These are phyloP conservation scores for Hydropotes inermis DNA, from an alignment of 2,113 vertebrate genomes.

Conservation along the genomic window DNA sequence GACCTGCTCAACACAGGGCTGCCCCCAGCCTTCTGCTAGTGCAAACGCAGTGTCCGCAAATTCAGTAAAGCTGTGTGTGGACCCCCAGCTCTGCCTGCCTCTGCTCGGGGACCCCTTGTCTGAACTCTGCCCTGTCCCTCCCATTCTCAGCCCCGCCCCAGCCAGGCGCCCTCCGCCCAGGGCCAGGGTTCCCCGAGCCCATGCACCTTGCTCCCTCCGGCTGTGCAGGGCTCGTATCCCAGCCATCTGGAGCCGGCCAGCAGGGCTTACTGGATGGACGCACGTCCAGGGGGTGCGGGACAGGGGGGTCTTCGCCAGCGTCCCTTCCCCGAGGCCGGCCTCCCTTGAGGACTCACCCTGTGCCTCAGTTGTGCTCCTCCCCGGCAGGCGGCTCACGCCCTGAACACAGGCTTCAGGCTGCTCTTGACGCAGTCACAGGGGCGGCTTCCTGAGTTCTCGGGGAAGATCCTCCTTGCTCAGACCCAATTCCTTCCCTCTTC, in stretches of 20 bases:
- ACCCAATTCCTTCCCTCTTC: neutral
- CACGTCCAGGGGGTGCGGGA: no score
- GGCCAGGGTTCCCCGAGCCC: neutral
- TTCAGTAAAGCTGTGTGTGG: neutral
- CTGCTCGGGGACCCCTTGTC: no score
- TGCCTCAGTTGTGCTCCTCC: neutral
- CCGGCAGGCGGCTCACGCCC: neutral
- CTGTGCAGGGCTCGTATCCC: neutral
- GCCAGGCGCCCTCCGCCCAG: neutral
- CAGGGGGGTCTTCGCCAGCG: no score
- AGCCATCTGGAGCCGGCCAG: neutral
- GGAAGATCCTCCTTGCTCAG: neutral
- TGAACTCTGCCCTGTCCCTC: no score
- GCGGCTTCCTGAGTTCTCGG: neutral
- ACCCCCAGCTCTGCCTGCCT: neutral
- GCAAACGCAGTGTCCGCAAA: neutral
- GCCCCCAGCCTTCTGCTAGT: neutral
- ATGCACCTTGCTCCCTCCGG: neutral
- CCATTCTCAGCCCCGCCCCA: neutral
- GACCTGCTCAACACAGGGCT: neutral
- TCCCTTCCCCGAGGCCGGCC: neutral
- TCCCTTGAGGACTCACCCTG: neutral
- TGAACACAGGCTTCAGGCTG: neutral
- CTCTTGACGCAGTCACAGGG: neutral
- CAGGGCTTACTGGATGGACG: neutral